These are phyloP conservation scores for Cathartes aura DNA, from an alignment of 2,113 vertebrate genomes.

Conservation along the genomic window DNA sequence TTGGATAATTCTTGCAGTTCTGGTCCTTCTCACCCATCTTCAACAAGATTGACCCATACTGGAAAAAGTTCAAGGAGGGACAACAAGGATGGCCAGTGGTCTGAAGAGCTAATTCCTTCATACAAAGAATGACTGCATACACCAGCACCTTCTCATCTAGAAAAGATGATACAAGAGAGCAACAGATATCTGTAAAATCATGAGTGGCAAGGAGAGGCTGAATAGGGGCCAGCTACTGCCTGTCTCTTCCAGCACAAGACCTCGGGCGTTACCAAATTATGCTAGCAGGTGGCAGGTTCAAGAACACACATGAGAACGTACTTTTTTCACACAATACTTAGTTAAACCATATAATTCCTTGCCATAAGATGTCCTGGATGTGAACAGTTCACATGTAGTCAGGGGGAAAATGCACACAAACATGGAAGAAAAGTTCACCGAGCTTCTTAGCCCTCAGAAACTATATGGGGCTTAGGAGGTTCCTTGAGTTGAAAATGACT, in stretches of 20 bases:
- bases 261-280: not conserved
- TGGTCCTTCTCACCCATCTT: not conserved
- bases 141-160: not conserved
- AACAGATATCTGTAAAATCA: not conserved
- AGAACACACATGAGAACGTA: accelerated
- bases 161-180: not conserved
- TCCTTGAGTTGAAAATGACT: not conserved
- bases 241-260: not conserved
- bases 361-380: not conserved
- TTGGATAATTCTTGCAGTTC: not conserved
- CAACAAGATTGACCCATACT: not conserved
- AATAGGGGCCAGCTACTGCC: not conserved
- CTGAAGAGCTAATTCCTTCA: not conserved
- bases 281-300: not conserved
- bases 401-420: not conserved
- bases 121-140: not conserved
- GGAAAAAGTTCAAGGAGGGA: not conserved
- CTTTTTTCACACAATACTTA: not conserved
- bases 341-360: not conserved
- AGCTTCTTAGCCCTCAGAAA: not conserved
- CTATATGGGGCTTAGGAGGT: accelerated
- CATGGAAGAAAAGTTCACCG: not conserved
- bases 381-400: not conserved
- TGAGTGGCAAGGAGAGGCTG: not conserved
- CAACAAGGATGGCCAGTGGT: not conserved